phyloP scores from a whole-genome alignment of 2,888 invertebrate genomes.

The Pilophorus perplexus region DNA sequence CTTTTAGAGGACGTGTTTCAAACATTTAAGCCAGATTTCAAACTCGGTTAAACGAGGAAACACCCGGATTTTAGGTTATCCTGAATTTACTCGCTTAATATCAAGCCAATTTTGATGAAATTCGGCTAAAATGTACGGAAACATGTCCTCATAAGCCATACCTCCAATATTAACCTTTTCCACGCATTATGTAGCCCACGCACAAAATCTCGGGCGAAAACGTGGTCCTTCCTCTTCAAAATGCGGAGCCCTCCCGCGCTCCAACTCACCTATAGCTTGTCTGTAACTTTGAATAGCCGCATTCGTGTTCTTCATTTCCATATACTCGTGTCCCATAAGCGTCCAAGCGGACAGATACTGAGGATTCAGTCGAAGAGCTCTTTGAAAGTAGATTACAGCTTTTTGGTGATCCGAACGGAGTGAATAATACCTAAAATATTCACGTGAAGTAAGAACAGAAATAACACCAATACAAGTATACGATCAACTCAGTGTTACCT shows the following conservation, averaged over 20 bases:
- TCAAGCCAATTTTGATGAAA: too few species aligned
- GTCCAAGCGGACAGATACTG: slow-evolving; percentile 96
- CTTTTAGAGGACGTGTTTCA: too few species aligned
- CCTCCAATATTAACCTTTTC: too few species aligned
- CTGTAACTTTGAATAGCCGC: slow-evolving; percentile 98
- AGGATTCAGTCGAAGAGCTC: slow-evolving; percentile 90
- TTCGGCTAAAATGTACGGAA: too few species aligned
- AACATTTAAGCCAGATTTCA: too few species aligned
- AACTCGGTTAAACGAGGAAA: too few species aligned
- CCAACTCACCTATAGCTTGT: slow-evolving; percentile 85
- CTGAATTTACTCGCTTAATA: too few species aligned
- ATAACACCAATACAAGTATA: background rate
- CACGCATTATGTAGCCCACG: too few species aligned
- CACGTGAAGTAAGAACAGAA: background rate
- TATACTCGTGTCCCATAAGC: slow-evolving; percentile 96
- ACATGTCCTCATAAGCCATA: too few species aligned
- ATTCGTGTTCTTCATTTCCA: slow-evolving; percentile 97
- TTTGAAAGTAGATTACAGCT: slow-evolving; percentile 94
- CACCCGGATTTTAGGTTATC: too few species aligned
- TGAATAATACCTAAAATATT: slow-evolving; percentile 79
- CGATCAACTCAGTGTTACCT: slow-evolving; percentile 59
- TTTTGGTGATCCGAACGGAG: slow-evolving; percentile 93
- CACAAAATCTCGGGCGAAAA: too few species aligned
- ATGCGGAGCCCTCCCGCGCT: too few species aligned
- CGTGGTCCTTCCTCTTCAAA: background rate